Evolutionary conservation across 2,888 invertebrate genomes (phyloP), one percentile per base, ranked within the genome.

Genomic region (Drosophila seclusa): DNA sequence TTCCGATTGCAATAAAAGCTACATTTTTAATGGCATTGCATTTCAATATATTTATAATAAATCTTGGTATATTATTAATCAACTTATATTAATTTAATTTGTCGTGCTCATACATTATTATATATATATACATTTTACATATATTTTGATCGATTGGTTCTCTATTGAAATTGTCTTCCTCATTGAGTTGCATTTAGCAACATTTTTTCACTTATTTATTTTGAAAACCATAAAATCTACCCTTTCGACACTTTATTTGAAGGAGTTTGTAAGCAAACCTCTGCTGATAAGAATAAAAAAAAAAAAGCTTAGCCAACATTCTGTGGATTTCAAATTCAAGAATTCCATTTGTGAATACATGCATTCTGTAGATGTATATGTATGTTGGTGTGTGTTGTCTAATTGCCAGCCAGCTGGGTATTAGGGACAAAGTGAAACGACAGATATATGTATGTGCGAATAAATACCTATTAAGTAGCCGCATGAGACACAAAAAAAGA

Each of bases 401-500:
- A 72, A 75, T 75, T 75, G 54, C 58, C 58, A 40, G 53, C 58
- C 61, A 54, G 50, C 34, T 48, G 60, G 49, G 62, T 31, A 27
- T 45, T 57, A 66, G 24, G 40, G 50, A n/a, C 55, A 48, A 53
- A 53, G 27, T 50, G 8, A n/a, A 68, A 36, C 54, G 67, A 53
- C 31, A 32, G 24, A 31, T 31, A 31, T 40, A 54, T 53, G 52
- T 77, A 53, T 54, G 52, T 77, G 42, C 57, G 63, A 67, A 80
- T 68, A 78, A 83, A 82, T 76, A 73, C 62, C 81, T 65, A 78
- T 85, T 78, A 80, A 65, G 70, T 63, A 53, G 52, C 66, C 64
- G 59, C 70, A 73, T 57, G 50, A 54, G 60, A 48, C 50, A 48
- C 58, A 32, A 45, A 54, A 54, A 34, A 16, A 65, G 42, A 58